phyloP scores from a whole-genome alignment of 2,888 invertebrate genomes.

The Sipunculus nudus region DNA sequence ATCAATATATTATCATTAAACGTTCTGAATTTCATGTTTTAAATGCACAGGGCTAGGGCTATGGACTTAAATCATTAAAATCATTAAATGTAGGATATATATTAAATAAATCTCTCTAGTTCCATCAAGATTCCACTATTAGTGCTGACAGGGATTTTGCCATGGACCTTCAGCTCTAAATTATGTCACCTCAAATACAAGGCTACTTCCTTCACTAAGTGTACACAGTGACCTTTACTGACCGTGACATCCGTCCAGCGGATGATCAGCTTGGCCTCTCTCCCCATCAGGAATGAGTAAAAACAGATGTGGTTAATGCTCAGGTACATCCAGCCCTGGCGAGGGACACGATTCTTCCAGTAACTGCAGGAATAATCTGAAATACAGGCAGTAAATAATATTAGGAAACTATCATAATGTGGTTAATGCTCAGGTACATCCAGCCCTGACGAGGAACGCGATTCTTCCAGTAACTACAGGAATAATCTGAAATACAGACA shows the following conservation, averaged over 20 bases:
- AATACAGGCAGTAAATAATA: conserved; percentile 5
- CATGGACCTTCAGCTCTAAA: too few species aligned
- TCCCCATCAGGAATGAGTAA: conserved; percentile 92
- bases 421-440: conserved; percentile 95
- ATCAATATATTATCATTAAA: too few species aligned
- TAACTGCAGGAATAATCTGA: conserved; percentile 77
- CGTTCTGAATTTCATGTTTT: too few species aligned
- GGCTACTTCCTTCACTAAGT: too few species aligned
- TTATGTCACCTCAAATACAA: too few species aligned
- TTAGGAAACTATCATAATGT: conserved; percentile 71
- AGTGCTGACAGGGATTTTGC: too few species aligned
- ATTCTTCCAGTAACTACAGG: conserved; percentile 88
- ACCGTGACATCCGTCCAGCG: conserved; percentile 90
- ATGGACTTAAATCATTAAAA: too few species aligned
- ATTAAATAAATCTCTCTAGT: too few species aligned
- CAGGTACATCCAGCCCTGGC: conserved; percentile 98
- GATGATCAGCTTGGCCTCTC: conserved; percentile 86
- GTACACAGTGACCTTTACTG: too few species aligned
- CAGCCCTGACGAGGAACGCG: conserved; percentile 95
- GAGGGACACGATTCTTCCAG: conserved; percentile 89
- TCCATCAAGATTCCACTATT: too few species aligned
- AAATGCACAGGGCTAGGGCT: too few species aligned
- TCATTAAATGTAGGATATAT: too few species aligned
- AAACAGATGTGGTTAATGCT: conserved; percentile 96
- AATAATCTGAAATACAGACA: conserved; percentile 69